These are phyloP conservation scores for Xestia xanthographa DNA, from an alignment of 2,888 invertebrate species.

Conservation along the genomic window DNA sequence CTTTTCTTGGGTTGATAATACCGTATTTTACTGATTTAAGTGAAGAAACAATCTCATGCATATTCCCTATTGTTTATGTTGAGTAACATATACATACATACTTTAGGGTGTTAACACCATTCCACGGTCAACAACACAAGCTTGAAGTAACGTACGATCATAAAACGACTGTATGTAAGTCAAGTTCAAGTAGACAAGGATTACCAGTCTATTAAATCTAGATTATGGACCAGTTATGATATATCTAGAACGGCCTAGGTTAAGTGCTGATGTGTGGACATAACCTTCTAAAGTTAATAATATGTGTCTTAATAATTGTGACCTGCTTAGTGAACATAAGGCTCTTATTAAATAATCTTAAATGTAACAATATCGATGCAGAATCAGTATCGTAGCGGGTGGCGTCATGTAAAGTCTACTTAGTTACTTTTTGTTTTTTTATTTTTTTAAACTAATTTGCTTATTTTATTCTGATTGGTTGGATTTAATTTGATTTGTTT, in stretches of 20 bases:
- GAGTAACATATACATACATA: not conserved
- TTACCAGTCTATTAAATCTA: conserved; percentile 34
- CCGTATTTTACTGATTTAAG: no score
- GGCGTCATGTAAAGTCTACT: not conserved
- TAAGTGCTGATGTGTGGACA: not conserved
- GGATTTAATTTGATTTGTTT: no score
- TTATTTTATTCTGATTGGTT: no score
- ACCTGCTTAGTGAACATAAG: not conserved
- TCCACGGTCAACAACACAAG: not conserved
- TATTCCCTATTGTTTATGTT: not conserved
- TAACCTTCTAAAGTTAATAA: conserved; percentile 7
- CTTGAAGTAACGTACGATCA: not conserved
- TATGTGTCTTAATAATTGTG: not conserved
- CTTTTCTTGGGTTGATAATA: no score
- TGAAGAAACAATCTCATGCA: no score
- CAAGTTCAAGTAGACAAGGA: conserved; percentile 48
- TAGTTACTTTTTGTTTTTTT: no score
- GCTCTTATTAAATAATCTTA: not conserved
- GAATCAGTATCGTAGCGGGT: not conserved
- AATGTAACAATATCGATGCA: not conserved
- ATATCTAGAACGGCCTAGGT: conserved; percentile 4
- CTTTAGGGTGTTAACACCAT: not conserved
- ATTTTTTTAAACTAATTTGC: no score
- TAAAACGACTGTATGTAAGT: conserved; percentile 27
- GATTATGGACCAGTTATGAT: conserved; percentile 21